A percentile compares a stretch with the other conserved stretches of the same genome.
Conservation (phyloP, 2,797 vertebrate genomes). For the Falco rusticolus region DNA sequence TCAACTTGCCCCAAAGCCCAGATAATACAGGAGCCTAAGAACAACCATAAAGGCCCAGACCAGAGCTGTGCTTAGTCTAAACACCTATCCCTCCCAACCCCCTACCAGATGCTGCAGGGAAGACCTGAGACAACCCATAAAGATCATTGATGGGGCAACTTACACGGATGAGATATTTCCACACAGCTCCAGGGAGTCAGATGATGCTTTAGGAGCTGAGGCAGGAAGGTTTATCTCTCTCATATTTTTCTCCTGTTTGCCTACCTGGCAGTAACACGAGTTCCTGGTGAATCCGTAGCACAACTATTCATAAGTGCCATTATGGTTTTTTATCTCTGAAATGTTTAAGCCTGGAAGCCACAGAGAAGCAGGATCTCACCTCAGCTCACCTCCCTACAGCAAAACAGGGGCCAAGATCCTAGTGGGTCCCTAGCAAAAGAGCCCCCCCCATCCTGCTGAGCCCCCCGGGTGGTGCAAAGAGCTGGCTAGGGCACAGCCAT, state of each 20-base stretch:
- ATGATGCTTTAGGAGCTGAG: neutral
- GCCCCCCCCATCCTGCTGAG: fast-evolving
- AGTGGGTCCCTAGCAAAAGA: neutral
- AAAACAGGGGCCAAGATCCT: neutral
- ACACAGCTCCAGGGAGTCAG: neutral
- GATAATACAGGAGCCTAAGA: neutral
- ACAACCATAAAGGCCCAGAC: neutral
- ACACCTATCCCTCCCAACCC: neutral
- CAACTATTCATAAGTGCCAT: fast-evolving
- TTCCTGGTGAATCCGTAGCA: neutral
- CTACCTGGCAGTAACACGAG: neutral
- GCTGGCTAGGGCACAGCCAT: neutral
- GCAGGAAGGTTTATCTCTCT: neutral
- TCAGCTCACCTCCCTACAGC: neutral
- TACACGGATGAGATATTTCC: neutral
- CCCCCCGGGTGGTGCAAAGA: fast-evolving
- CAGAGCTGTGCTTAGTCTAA: neutral
- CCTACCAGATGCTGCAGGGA: neutral
- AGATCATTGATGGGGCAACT: neutral
- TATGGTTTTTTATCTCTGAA: neutral
- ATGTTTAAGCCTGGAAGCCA: fast-evolving
- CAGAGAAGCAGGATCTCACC: neutral
- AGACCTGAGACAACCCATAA: neutral
- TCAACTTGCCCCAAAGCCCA: neutral
- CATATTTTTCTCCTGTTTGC: neutral